Conservation (phyloP, 2,113 vertebrate species). For the Aldabrachelys gigantea region DNA sequence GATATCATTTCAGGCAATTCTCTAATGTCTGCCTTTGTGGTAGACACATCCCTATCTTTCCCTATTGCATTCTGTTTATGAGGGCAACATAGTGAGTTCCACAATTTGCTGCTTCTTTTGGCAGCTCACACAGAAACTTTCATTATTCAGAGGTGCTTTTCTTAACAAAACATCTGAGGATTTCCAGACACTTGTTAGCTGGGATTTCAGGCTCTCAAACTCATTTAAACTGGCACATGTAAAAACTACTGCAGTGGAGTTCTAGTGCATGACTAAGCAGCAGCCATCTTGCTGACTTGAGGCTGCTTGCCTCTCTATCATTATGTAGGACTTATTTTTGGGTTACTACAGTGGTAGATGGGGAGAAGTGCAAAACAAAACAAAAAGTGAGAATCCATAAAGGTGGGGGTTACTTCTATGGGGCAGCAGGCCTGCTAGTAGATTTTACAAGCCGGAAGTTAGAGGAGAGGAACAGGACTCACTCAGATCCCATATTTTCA, state of each 20-base stretch:
- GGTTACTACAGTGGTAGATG: not conserved
- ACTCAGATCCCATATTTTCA: not conserved
- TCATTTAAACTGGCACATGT: not conserved
- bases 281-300: not conserved
- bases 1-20: conserved; percentile 40
- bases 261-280: not conserved
- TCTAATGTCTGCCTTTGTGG: conserved; percentile 15
- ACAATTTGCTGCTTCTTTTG: not conserved
- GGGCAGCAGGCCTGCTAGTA: not conserved
- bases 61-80: not conserved
- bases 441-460: not conserved
- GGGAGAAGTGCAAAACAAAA: not conserved
- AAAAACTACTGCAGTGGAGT: not conserved
- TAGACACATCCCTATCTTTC: not conserved
- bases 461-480: not conserved
- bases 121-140: not conserved
- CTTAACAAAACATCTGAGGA: not conserved
- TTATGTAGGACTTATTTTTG: not conserved
- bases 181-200: not conserved
- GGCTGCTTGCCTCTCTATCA: not conserved
- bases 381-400: not conserved
- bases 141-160: not conserved
- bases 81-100: not conserved
- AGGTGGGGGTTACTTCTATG: not conserved
- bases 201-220: not conserved